These are phyloP conservation scores for Carabus problematicus DNA, from an alignment of 2,888 invertebrate species.

Conservation along the genomic window DNA sequence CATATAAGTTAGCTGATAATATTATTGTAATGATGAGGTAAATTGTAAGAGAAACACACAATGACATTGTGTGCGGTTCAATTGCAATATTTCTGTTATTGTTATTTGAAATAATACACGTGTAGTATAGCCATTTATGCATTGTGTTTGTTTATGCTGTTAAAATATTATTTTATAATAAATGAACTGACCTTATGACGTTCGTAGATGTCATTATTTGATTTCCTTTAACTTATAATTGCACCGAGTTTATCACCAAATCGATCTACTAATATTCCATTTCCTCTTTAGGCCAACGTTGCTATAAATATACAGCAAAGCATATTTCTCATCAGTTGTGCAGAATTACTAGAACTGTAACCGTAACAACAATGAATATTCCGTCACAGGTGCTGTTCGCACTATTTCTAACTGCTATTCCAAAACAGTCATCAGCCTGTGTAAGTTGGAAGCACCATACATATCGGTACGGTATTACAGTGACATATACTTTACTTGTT, in stretches of 20 bases:
- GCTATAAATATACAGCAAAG: slow-evolving; percentile 28
- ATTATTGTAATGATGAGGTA: not conserved
- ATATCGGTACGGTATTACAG: not conserved
- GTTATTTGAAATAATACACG: not conserved
- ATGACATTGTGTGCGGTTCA: not conserved
- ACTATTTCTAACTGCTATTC: slow-evolving; percentile 14
- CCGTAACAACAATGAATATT: slow-evolving; percentile 18
- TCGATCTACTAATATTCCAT: slow-evolving; percentile 34
- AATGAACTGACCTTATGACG: slow-evolving; percentile 31
- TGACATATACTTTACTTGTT: not conserved
- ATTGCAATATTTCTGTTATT: not conserved
- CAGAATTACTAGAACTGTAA: slow-evolving; percentile 6
- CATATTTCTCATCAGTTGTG: slow-evolving; percentile 23
- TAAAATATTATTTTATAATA: slow-evolving; percentile 30
- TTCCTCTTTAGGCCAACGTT: slow-evolving; percentile 25
- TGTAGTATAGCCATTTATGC: not conserved
- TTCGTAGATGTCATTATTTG: slow-evolving; percentile 24
- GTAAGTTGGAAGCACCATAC: slow-evolving; percentile 15
- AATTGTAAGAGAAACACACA: not conserved
- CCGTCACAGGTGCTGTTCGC: slow-evolving; percentile 9
- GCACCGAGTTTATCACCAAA: slow-evolving; percentile 30
- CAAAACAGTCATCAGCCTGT: slow-evolving; percentile 23
- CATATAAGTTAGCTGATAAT: slow-evolving; percentile 4
- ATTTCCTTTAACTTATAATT: slow-evolving; percentile 32
- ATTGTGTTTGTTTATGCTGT: not conserved